Conservation (phyloP, 2,888 invertebrate species). For the Apoderus coryli region DNA sequence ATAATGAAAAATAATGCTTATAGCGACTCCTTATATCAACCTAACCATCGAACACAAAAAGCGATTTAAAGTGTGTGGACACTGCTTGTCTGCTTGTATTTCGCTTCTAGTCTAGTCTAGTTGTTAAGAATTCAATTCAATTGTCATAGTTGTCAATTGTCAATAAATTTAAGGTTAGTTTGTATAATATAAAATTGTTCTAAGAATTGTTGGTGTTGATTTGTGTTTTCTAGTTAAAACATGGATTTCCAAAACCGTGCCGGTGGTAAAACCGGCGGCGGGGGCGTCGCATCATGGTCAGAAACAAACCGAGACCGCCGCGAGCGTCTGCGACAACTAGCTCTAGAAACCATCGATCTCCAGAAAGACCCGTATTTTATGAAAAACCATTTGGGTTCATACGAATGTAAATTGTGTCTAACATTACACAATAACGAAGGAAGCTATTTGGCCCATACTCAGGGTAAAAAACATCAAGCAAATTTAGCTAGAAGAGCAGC, state of each 20-base stretch:
- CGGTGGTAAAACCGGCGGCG: conserved; percentile 98
- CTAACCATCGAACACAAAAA: too few species aligned
- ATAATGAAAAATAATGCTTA: too few species aligned
- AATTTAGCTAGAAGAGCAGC: conserved; percentile 95
- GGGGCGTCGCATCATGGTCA: conserved; percentile 97
- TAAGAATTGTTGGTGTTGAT: background rate
- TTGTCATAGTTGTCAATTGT: too few species aligned
- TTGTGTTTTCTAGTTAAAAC: conserved; percentile 7
- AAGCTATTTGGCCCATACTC: conserved; percentile 96
- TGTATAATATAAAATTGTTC: conserved; percentile 2
- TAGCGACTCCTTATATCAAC: too few species aligned
- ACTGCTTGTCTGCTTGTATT: too few species aligned
- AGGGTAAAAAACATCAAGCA: conserved; percentile 95
- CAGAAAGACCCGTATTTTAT: conserved; percentile 99
- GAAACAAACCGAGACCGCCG: conserved; percentile 95
- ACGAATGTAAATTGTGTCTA: conserved; percentile 96
- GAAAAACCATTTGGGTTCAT: conserved; percentile 95
- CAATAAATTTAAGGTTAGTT: too few species aligned
- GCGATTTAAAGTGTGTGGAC: too few species aligned
- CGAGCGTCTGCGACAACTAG: conserved; percentile 88
- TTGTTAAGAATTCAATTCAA: too few species aligned
- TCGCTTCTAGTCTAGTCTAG: too few species aligned
- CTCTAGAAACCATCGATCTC: conserved; percentile 95
- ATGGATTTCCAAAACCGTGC: conserved; percentile 99
- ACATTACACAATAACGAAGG: conserved; percentile 99